Conservation (phyloP, 1,140 invertebrate species). For the Drosophila cardini region DNA sequence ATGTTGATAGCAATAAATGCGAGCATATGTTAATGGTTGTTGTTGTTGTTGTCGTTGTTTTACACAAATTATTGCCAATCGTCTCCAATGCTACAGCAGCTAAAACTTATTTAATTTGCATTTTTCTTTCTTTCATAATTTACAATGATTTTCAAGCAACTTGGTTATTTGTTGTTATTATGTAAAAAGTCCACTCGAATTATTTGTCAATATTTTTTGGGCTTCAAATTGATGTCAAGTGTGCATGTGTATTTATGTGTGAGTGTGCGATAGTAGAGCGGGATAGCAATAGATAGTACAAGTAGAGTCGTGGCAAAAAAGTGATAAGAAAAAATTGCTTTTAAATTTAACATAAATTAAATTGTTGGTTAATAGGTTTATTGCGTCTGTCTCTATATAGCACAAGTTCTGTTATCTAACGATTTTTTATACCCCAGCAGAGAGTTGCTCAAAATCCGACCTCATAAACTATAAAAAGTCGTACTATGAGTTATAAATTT, state of each 20-base stretch:
- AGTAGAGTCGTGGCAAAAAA: not conserved
- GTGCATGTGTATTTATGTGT: not conserved
- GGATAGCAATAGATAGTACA: not conserved
- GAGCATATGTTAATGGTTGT: constrained; percentile 13
- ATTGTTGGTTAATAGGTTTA: constrained; percentile 6
- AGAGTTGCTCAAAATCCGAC: not conserved
- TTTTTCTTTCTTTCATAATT: constrained; percentile 41
- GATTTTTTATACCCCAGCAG: not conserved
- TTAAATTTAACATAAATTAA: constrained; percentile 3
- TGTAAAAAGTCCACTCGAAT: constrained; percentile 35
- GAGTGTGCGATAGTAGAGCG: not conserved
- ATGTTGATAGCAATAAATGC: constrained; percentile 30
- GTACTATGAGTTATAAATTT: not conserved
- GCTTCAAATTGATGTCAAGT: constrained; percentile 40
- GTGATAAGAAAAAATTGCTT: not conserved
- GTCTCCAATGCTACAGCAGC: constrained; percentile 11
- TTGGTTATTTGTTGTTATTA: constrained; percentile 22
- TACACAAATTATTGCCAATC: constrained; percentile 66
- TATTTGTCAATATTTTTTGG: constrained; percentile 43
- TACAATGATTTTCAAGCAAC: constrained; percentile 6
- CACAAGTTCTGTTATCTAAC: not conserved
- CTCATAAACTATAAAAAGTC: not conserved
- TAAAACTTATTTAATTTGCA: constrained; percentile 58
- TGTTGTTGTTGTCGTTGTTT: constrained; percentile 57
- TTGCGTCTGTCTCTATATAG: not conserved